A percentile compares a stretch with the other conserved stretches of the same genome.
Evolutionary conservation across 2,888 invertebrate genomes (phyloP).

Genomic region (Gerris lacustris): DNA sequence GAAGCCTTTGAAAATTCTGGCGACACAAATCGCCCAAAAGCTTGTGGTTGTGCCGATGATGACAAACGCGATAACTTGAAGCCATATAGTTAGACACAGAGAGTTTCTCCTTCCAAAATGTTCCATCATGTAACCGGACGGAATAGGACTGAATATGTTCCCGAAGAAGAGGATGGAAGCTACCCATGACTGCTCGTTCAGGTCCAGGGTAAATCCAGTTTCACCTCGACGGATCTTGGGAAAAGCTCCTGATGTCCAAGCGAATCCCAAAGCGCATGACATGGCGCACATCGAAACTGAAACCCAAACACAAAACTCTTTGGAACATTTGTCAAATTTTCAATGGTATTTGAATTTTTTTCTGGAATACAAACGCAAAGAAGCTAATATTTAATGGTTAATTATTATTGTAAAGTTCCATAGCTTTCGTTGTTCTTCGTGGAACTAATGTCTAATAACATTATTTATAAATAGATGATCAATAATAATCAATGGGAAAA

Average conservation of each 20-base stretch:
- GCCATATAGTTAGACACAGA: conserved; percentile 43
- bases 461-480: too few species aligned
- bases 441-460: too few species aligned
- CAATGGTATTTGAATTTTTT: too few species aligned
- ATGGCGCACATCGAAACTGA: conserved; percentile 18
- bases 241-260: conserved; percentile 27
- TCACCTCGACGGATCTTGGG: conserved; percentile 20
- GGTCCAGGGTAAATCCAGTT: conserved; percentile 22
- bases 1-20: conserved; percentile 27
- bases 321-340: too few species aligned
- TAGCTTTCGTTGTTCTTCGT: too few species aligned
- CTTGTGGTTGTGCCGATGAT: conserved; percentile 22
- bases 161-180: conserved; percentile 28
- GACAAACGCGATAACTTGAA: conserved; percentile 45
- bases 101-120: conserved; percentile 45
- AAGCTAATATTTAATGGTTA: too few species aligned
- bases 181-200: conserved; percentile 25
- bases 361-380: too few species aligned
- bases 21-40: conserved; percentile 23
- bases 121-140: conserved; percentile 45
- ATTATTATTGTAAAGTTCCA: too few species aligned
- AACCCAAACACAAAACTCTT: conserved; percentile 11
- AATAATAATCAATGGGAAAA: too few species aligned
- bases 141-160: conserved; percentile 28
- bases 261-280: conserved; percentile 21